A percentile compares a stretch with the other conserved stretches of the same genome.
Evolutionary conservation across 1,140 invertebrate species (phyloP).

Genomic region (Drosophila ohnishii): DNA sequence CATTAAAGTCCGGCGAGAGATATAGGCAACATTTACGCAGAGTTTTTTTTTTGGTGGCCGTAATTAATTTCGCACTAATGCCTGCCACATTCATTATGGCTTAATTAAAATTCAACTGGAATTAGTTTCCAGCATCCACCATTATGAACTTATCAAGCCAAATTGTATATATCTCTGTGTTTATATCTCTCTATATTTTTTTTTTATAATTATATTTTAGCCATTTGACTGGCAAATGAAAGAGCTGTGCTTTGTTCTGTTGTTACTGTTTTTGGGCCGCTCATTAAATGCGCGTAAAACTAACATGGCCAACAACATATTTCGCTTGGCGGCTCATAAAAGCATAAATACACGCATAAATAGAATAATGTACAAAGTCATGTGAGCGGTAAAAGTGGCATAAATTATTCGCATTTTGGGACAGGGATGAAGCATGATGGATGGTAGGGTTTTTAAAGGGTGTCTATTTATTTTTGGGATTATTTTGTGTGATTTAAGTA

Average conservation of each 20-base stretch:
- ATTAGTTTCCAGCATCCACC: constrained; percentile 27
- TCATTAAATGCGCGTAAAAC: constrained; percentile 73
- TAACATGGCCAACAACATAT: constrained; percentile 51
- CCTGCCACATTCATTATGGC: constrained; percentile 55
- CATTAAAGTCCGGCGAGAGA: constrained; percentile 64
- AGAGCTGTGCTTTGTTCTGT: background rate
- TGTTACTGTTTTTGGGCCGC: constrained; percentile 30
- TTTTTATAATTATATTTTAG: constrained; percentile 34
- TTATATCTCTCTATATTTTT: constrained; percentile 16
- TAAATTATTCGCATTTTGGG: constrained; percentile 21
- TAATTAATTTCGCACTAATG: constrained; percentile 74
- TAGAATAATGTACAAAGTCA: constrained; percentile 46
- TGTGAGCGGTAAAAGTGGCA: constrained; percentile 17
- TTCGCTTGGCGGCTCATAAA: constrained; percentile 45
- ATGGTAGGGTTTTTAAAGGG: constrained; percentile 8
- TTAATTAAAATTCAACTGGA: constrained; percentile 64
- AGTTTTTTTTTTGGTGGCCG: constrained; percentile 10
- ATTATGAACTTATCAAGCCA: constrained; percentile 33
- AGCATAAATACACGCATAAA: constrained; percentile 44
- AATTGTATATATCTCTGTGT: constrained; percentile 12
- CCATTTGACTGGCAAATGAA: constrained; percentile 23
- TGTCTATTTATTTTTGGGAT: background rate
- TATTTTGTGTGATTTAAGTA: background rate
- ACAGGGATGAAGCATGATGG: constrained; percentile 9
- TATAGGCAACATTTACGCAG: constrained; percentile 39